phyloP scores from a whole-genome alignment of 2,113 vertebrate species.

The Burhinus bistriatus region DNA sequence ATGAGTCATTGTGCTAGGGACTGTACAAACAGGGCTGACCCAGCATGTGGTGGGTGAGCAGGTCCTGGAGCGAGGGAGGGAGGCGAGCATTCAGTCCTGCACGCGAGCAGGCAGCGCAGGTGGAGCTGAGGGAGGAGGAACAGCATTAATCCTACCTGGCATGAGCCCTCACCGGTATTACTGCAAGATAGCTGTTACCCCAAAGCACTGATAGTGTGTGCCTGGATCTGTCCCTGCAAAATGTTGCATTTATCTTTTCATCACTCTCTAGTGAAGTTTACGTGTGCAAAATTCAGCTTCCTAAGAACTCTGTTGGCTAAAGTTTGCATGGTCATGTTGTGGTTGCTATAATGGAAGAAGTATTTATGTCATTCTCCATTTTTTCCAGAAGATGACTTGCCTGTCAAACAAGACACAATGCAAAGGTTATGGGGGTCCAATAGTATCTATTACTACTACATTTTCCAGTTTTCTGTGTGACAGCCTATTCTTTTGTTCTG shows the following conservation, averaged over 20 bases:
- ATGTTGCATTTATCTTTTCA: background rate
- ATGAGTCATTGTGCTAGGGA: background rate
- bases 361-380: background rate
- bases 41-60: background rate
- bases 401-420: background rate
- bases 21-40: background rate
- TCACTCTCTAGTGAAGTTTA: background rate
- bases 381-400: background rate
- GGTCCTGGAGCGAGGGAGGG: background rate
- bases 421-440: background rate
- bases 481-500: background rate
- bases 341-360: background rate
- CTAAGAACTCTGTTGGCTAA: background rate
- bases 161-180: background rate
- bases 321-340: background rate
- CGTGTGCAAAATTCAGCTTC: background rate
- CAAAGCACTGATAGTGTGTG: background rate
- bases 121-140: background rate
- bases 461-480: background rate
- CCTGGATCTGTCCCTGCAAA: background rate
- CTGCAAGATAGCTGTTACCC: background rate
- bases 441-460: background rate
- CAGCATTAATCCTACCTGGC: background rate
- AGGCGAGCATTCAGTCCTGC: background rate
- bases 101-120: fast-evolving